phyloP scores from a whole-genome alignment of 2,113 vertebrate species.

The Coptodon bakossiorum region DNA sequence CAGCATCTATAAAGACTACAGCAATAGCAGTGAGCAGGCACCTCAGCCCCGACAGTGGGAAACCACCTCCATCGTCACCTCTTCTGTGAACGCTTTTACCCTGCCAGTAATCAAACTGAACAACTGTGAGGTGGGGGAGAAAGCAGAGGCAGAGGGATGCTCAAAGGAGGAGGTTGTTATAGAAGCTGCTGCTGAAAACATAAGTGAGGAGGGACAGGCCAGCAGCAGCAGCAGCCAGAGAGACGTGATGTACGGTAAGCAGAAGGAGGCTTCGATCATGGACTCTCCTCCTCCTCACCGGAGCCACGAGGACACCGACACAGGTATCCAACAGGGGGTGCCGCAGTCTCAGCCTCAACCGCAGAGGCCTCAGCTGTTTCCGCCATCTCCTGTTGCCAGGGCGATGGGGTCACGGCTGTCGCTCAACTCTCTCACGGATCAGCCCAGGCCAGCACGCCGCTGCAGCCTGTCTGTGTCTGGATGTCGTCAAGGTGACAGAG shows the following conservation, averaged over 20 bases:
- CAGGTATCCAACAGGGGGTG: conserved; percentile 68
- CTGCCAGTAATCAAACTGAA: conserved; percentile 81
- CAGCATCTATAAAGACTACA: conserved; percentile 84
- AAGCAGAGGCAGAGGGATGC: conserved; percentile 8
- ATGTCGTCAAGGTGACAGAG: conserved; percentile 53
- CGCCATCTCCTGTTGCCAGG: conserved; percentile 50
- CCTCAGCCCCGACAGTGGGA: conserved; percentile 68
- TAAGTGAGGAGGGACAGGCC: conserved; percentile 8
- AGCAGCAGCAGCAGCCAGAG: background rate
- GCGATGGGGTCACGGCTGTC: conserved; percentile 67
- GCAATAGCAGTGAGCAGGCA: conserved; percentile 51
- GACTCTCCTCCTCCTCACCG: conserved; percentile 14
- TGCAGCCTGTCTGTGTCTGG: conserved; percentile 59
- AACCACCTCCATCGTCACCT: conserved; percentile 82
- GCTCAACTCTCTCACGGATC: conserved; percentile 67
- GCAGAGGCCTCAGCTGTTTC: conserved; percentile 64
- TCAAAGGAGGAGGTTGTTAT: conserved; percentile 8
- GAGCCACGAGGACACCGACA: conserved; percentile 60
- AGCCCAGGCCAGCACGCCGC: conserved; percentile 62
- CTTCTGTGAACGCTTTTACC: conserved; percentile 86
- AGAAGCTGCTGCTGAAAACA: background rate
- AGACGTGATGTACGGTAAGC: background rate
- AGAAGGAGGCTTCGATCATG: background rate
- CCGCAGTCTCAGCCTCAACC: conserved; percentile 44
- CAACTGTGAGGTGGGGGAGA: conserved; percentile 71